Evolutionary conservation across 2,113 vertebrate genomes (phyloP).

Genomic region (Ancistrus triradiatus): DNA sequence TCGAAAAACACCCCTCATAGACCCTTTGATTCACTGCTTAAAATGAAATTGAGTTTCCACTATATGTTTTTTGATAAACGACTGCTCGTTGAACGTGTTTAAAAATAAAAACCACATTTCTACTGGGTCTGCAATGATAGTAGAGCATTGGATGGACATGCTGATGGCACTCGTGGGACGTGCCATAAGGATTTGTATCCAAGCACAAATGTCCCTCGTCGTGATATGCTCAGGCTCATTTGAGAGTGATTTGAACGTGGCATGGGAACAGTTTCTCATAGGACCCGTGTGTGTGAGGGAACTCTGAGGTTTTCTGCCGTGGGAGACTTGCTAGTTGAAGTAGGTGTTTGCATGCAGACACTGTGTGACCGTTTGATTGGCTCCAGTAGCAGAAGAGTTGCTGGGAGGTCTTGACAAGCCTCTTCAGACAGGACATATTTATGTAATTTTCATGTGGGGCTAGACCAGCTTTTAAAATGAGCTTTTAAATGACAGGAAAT

Average conservation of each 20-base stretch:
- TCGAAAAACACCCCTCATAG: too few relatives aligned
- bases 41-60: not conserved
- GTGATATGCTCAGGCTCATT: not conserved
- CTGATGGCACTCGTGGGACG: not conserved
- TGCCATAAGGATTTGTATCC: not conserved
- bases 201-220: not conserved
- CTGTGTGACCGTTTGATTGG: not conserved
- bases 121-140: not conserved
- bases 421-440: not conserved
- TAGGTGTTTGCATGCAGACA: slow-evolving; percentile 5
- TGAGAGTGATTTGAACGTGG: not conserved
- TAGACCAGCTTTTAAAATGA: too few relatives aligned
- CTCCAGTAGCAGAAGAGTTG: not conserved
- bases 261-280: slow-evolving; percentile 5
- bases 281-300: slow-evolving; percentile 7
- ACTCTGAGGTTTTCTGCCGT: slow-evolving; percentile 1
- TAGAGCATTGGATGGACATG: not conserved
- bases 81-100: too few relatives aligned
- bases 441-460: too few relatives aligned
- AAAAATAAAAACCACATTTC: not conserved
- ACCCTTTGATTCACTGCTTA: too few relatives aligned
- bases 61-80: not conserved
- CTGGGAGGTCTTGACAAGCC: not conserved
- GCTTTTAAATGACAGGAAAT: too few relatives aligned
- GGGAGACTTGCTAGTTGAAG: slow-evolving; percentile 11